Base-by-base conservation (phyloP, 2,113 vertebrate genomes). In the Mus pahari region DNA sequence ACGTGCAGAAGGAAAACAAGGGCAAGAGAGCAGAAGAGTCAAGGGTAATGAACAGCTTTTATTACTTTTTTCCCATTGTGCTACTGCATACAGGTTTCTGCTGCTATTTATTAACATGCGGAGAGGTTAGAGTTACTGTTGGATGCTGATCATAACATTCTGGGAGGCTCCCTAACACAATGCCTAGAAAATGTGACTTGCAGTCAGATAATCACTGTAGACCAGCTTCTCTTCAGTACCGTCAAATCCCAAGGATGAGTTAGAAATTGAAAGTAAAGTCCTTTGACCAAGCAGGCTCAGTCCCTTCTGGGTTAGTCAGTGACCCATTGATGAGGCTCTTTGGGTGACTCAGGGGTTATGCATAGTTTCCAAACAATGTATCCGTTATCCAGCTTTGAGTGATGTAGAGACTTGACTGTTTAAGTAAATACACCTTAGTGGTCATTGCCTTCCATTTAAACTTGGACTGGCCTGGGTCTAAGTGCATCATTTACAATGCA, bases 11-110 rank as follows among this genome's bases (percentile, higher is more conserved):
- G 91, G 93, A 95, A 94, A 95, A 95, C 89, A 92, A 91, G 92
- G 86, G 86, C 64, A 68, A 90, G 82, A 58, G 94, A 96, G 96
- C 91, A 66, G 86, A 74, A 55, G 83, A 97, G 96, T 96, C 93
- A 96, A 95, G 97, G 93, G 95, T 96, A 97, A 94, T 88, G 96
- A 96, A 93, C 78, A 96, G 94, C 50, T 96, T 96, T 96, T 95
- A 89, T 97, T 94, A 89, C 71, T 97, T 83, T 94, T 66, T 70
- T 66, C 79, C 3, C 62, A 91, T 31, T 48, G 92, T 89, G 71
- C 11, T 55, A 19, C 89, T 93, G 36, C 86, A 79, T 78, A 55
- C 48, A 82, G 91, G 78, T 91, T 94, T 97, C 91, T 89, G 73
- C 86, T 70, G 86, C 91, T 95, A 79, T 94, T 92, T 91, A 96